Evolutionary conservation across 2,888 invertebrate genomes (phyloP).

Genomic region (Dusona sp.): DNA sequence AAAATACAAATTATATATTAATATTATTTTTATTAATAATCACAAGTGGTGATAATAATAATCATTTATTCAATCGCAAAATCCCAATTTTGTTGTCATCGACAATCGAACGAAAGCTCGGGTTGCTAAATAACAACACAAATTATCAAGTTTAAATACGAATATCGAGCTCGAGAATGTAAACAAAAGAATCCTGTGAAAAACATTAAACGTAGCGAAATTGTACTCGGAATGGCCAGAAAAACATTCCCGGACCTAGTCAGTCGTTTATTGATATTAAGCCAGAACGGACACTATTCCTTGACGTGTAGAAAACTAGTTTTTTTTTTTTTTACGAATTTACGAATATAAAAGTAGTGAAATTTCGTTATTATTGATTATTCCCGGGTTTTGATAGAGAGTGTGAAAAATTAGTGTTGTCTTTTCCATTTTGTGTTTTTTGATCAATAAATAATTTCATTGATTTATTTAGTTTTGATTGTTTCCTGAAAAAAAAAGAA

Average conservation of each 20-base stretch:
- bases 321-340: background rate
- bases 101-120: background rate
- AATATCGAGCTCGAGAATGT: background rate
- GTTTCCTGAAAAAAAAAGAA: no score
- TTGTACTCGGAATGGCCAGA: background rate
- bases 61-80: background rate
- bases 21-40: background rate
- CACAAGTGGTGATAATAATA: background rate
- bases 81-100: background rate
- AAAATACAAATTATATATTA: no score
- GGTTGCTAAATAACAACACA: background rate
- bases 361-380: background rate
- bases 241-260: background rate
- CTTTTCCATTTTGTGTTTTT: background rate
- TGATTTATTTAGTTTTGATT: background rate
- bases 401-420: background rate
- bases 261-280: background rate
- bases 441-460: background rate
- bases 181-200: slow-evolving; percentile 8
- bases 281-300: background rate
- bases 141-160: background rate
- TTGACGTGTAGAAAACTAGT: background rate
- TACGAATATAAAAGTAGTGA: background rate
- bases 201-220: background rate
- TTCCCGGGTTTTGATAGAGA: background rate